Base-by-base conservation (phyloP, 2,113 vertebrate genomes). In the Pomatorhinus ruficollis region DNA sequence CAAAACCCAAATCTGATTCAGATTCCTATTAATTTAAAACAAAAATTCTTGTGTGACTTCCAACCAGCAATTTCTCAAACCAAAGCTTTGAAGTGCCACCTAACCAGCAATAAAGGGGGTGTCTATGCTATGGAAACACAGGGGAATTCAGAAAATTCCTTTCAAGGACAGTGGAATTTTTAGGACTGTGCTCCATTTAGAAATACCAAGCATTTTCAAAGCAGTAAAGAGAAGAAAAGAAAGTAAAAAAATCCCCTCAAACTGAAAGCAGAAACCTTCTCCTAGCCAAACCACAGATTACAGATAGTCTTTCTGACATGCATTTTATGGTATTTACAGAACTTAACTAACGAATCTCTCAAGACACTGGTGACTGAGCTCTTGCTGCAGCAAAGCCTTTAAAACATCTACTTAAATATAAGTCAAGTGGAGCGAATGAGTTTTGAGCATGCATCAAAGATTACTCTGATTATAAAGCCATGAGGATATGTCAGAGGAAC, bases 131-230 rank as follows among this genome's bases (percentile, higher is more conserved):
- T 24, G 24, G 87, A 90, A 93, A 72, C 87, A 90, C 45, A 52
- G 15, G 28, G 37, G 78, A 96, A 96, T 91, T 88, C 50, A 90
- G 71, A 85, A 83, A 76, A 91, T 83, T 85, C 75, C 75, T 93
- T 90, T 91, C 82, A 93, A 90, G 75, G 84, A 89, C n/a, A n/a
- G 63, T 52, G 78, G 81, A 95, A 89, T 77, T 96, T 94, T 96
- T 79, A 96, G 78, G 82, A 93, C 57, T 72, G 45, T 49, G 25
- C 37, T 94, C 74, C 57, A 76, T 71, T 91, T 82, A 85, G 60
- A 96, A 95, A 93, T 84, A 87, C n/a, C 45, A 75, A 89, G 24
- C 61, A 65, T 76, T 84, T 94, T 76, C 70, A 82, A 87, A 94
- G 50, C 27, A 84, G 65, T 35, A 72, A 78, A 49, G 27, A 63